Conservation (phyloP, 2,888 invertebrate species). For the Dusona sp. region DNA sequence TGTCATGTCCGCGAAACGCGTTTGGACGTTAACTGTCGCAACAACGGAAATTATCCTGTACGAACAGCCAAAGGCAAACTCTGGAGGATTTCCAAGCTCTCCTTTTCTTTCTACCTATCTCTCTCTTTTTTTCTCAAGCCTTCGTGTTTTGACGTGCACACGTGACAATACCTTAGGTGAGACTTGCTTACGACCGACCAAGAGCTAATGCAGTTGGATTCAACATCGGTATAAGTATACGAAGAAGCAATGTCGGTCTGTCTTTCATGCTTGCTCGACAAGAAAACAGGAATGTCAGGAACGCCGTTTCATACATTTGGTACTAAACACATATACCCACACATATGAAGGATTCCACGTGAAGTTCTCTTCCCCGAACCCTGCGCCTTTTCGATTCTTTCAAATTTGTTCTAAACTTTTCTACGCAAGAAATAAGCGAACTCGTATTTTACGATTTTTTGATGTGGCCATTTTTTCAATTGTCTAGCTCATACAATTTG, state of each 20-base stretch:
- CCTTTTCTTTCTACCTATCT: conserved; percentile 9
- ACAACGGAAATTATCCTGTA: conserved; percentile 67
- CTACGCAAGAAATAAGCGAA: background rate
- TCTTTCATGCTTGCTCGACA: conserved; percentile 28
- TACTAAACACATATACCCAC: background rate
- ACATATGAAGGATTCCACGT: background rate
- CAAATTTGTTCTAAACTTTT: background rate
- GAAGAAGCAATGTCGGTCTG: conserved; percentile 19
- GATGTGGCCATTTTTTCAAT: background rate
- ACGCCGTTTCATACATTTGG: conserved; percentile 41
- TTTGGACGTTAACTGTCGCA: conserved; percentile 78
- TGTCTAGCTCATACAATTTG: no score
- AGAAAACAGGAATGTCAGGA: conserved; percentile 51
- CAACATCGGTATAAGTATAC: conserved; percentile 5
- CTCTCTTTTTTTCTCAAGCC: background rate
- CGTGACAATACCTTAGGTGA: conserved; percentile 30
- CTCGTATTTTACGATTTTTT: background rate
- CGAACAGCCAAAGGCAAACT: conserved; percentile 12
- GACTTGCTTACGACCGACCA: conserved; percentile 40
- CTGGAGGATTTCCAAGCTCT: conserved; percentile 44
- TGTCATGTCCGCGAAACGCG: conserved; percentile 76
- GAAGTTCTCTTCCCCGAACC: background rate
- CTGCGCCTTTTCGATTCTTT: no score
- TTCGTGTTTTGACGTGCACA: conserved; percentile 26
- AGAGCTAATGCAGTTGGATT: conserved; percentile 32